These are phyloP conservation scores for Erpornis zantholeuca DNA, from an alignment of 2,113 vertebrate species.

Conservation along the genomic window DNA sequence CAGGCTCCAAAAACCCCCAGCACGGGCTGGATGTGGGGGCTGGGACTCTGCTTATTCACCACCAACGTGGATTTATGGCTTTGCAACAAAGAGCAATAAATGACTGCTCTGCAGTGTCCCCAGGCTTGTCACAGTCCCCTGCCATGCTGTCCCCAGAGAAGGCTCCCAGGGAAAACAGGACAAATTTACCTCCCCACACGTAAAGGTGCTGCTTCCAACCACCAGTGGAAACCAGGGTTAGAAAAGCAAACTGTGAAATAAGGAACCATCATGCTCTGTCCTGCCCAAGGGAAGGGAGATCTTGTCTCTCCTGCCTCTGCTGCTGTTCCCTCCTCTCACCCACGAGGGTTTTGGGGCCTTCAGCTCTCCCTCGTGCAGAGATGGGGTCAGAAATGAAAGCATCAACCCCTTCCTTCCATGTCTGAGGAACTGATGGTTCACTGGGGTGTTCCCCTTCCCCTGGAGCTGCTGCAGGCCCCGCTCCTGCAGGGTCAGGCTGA, in stretches of 20 bases:
- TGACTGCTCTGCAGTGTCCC: neutral
- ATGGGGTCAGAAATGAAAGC: neutral
- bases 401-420: accelerated
- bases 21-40: neutral
- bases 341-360: neutral
- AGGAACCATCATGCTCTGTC: neutral
- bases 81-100: constrained; percentile 18
- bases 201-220: neutral
- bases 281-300: neutral
- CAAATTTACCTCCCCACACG: neutral
- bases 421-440: neutral
- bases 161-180: neutral
- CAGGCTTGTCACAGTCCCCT: neutral
- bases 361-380: neutral
- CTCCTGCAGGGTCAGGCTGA: neutral
- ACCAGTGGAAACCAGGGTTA: neutral
- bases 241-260: neutral
- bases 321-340: neutral
- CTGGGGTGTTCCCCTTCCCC: neutral
- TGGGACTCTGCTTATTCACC: neutral
- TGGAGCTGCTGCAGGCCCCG: neutral
- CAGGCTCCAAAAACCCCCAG: neutral
- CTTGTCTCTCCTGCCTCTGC: neutral
- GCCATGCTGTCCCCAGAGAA: neutral
- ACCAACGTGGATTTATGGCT: neutral